phyloP scores from a whole-genome alignment of 2,797 vertebrate species.

The Cyprinodon diabolis region DNA sequence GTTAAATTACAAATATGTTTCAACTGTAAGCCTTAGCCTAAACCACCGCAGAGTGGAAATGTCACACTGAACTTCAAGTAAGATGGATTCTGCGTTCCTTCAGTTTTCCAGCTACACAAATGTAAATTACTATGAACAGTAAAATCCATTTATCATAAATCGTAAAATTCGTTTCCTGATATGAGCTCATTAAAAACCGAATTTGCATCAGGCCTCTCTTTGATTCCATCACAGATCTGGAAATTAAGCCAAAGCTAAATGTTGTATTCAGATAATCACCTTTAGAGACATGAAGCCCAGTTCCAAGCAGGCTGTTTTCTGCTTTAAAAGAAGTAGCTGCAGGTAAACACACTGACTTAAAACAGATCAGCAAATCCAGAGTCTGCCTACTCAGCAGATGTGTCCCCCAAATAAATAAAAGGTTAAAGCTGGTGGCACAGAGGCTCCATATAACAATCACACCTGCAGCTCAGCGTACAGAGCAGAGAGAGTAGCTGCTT shows the following conservation, averaged over 20 bases:
- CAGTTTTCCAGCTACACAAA: no score
- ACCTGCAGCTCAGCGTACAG: constrained; percentile 3
- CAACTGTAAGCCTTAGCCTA: no score
- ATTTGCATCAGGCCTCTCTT: not conserved
- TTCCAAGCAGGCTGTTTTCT: not conserved
- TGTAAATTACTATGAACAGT: no score
- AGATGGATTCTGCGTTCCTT: no score
- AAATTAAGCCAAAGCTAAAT: not conserved
- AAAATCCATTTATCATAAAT: no score
- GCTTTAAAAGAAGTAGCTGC: not conserved
- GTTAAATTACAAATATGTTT: no score
- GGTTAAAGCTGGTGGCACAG: constrained; percentile 23
- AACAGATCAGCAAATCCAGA: constrained; percentile 13
- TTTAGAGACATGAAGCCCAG: not conserved
- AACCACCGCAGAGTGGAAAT: no score
- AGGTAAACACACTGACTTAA: constrained; percentile 7
- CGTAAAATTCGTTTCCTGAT: not conserved
- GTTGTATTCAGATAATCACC: not conserved
- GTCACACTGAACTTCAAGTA: no score
- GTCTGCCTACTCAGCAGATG: constrained; percentile 31
- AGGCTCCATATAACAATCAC: constrained; percentile 11
- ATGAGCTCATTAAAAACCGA: not conserved
- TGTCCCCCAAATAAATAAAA: constrained; percentile 10
- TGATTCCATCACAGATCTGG: not conserved
- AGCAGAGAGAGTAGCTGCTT: not conserved